Base-by-base conservation (phyloP, 2,113 vertebrate species). In the Gallinago media region DNA sequence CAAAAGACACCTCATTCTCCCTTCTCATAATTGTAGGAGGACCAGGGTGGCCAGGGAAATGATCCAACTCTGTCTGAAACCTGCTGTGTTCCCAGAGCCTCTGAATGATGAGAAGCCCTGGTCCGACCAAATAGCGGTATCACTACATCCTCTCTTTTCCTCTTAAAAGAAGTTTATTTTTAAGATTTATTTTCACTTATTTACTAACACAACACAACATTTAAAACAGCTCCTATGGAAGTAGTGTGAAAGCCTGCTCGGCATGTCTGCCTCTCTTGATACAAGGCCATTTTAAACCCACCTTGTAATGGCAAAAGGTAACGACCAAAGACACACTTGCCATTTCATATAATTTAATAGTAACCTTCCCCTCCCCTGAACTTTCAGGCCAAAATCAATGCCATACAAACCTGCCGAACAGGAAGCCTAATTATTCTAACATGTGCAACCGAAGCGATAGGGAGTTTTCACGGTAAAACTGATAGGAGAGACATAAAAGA, bases 401-500 rank as follows among this genome's bases (percentile, higher is more conserved):
- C 85, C 55, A 80, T 32, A 49, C 34, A 90, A 88, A 92, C 83
- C 88, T 74, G 76, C 68, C 2, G 16, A 96, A 94, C 94, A 91
- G 92, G 86, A 96, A 94, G 32, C 22, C 55, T 94, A 77, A 91
- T 97, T 92, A 96, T 92, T 88, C 55, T 46, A 94, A 81, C 83
- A 78, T 73, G 91, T 86, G 89, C 94, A 84, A 86, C 86, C 5
- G 1, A 86, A 96, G 95, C 1, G 65, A 94, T 96, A 96, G 80
- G 92, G 94, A 94, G 89, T 97, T 95, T 95, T 74, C 91, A 40
- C 56, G 50, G 92, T 71, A 81, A 94, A 97, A 74, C 80, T 92
- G 95, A 95, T 96, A 96, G 91, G 83, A 84, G 86, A 86, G 91
- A 78, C 83, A 92, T 86, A 71, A 92, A 95, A 95, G 89, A 94